phyloP scores from a whole-genome alignment of 37 sponge, comb jelly and placozoan genomes.

The Petrosia ficiformis region DNA sequence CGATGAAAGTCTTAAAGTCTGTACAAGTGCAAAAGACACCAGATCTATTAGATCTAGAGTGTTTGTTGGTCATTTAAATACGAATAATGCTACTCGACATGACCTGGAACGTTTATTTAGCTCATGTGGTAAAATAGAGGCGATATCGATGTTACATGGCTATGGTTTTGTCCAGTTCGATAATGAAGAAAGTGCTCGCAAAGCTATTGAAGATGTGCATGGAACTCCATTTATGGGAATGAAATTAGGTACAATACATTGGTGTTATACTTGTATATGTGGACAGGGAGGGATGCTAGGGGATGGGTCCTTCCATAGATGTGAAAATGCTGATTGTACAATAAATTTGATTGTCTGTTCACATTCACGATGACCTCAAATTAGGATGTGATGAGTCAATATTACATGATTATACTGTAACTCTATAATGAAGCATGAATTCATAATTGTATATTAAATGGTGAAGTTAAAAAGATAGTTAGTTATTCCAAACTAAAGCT shows the following conservation, averaged over 20 bases:
- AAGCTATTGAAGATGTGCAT: constrained; percentile 42
- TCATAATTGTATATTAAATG: too few species aligned
- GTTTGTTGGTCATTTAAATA: constrained; percentile 58
- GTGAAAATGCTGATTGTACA: too few species aligned
- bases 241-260: constrained; percentile 53
- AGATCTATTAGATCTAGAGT: constrained; percentile 32
- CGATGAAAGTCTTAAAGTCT: neutral
- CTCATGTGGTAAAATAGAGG: constrained; percentile 36
- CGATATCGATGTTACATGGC: constrained; percentile 40
- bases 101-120: constrained; percentile 30
- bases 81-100: constrained; percentile 11
- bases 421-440: too few species aligned
- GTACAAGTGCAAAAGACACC: constrained; percentile 4
- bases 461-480: too few species aligned
- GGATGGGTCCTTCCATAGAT: too few species aligned
- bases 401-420: too few species aligned
- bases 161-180: constrained; percentile 72
- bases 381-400: too few species aligned
- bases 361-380: too few species aligned
- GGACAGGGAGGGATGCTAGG: too few species aligned
- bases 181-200: constrained; percentile 23
- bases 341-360: too few species aligned
- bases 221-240: constrained; percentile 31
- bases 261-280: neutral
- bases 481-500: too few species aligned